A percentile compares a stretch with the other conserved stretches of the same genome.
Conservation (phyloP, 1,140 invertebrate species). For the Protaetia brevitarsis region DNA sequence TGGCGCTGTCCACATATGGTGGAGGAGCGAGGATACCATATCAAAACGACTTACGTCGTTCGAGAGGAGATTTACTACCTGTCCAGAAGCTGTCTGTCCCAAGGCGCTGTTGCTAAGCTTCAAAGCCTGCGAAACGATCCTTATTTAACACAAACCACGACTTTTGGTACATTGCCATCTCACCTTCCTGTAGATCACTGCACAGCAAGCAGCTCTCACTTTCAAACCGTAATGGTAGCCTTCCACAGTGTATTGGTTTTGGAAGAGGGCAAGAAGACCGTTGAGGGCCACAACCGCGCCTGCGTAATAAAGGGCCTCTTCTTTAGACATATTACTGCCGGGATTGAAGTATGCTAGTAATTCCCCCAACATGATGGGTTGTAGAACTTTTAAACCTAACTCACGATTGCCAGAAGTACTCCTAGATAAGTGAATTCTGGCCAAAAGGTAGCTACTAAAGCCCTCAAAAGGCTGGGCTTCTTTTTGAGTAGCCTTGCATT, state of each 20-base stretch:
- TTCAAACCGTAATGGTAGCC: slow-evolving; percentile 61
- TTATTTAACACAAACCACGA: too few relatives aligned
- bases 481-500: slow-evolving; percentile 35
- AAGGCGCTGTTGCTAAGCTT: slow-evolving; percentile 64
- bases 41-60: slow-evolving; percentile 73
- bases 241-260: slow-evolving; percentile 61
- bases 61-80: slow-evolving; percentile 80
- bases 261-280: slow-evolving; percentile 51
- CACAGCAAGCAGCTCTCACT: slow-evolving; percentile 60
- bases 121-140: slow-evolving; percentile 54
- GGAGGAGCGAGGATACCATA: slow-evolving; percentile 57
- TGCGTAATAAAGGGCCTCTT: slow-evolving; percentile 57
- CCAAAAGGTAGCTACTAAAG: slow-evolving; percentile 50
- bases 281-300: slow-evolving; percentile 56
- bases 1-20: slow-evolving; percentile 66
- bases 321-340: slow-evolving; percentile 41
- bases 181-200: slow-evolving; percentile 67
- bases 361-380: slow-evolving; percentile 55
- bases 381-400: slow-evolving; percentile 40
- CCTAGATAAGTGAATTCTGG: slow-evolving; percentile 44
- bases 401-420: slow-evolving; percentile 41
- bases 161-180: too few relatives aligned
- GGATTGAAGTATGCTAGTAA: slow-evolving; percentile 55
- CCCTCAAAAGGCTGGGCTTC: slow-evolving; percentile 47
- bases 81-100: slow-evolving; percentile 74